Base-by-base conservation (phyloP, 2,113 vertebrate genomes). In the Python bivittatus region DNA sequence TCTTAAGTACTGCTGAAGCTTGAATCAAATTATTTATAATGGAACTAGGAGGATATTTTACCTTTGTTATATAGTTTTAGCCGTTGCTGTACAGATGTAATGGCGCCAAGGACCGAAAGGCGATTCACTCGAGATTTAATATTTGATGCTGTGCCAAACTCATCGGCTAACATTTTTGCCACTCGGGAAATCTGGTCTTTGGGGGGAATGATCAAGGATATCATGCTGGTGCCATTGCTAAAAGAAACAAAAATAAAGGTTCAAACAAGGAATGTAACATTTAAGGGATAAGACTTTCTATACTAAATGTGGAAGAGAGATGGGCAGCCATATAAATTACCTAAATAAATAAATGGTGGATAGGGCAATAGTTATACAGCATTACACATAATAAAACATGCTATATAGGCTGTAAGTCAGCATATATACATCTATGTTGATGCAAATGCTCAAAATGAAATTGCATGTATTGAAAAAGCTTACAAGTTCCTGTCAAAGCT, bases 111-210 rank as follows among this genome's bases (percentile, higher is more conserved):
- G 58, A 99, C 99, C 93, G 99, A 99, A 95, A 99, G 98, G 97
- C 99, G 98, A 98, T 99, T 99, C 96, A 99, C 99, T 98, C 99
- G 97, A 92, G 99, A 99, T 96, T 99, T 99, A 92, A 99, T 99
- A 98, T 99, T 99, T 96, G 99, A 99, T 92, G 99, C 99, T 0
- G 99, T 99, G 96, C 99, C 99, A 97, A 99, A 99, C 94, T 99
- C 99, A 94, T 99, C 99, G 2, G 99, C 99, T 97, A 99, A 98
- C 99, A 99, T 99, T 97, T 99, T 99, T 96, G 99, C 98, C 97
- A 99, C 99, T 98, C 99, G 98, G 0, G 99, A 99, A 97, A 99
- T 99, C 98, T 99, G 99, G 98, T 99, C 99, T 99, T 99, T 99
- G 89, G 99, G 99, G 95, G 99, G 99, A 98, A 99, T 99, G 98